Evolutionary conservation across 2,113 vertebrate genomes (phyloP), one percentile per base, ranked within the genome.

Genomic region (Neomonachus schauinslandi): DNA sequence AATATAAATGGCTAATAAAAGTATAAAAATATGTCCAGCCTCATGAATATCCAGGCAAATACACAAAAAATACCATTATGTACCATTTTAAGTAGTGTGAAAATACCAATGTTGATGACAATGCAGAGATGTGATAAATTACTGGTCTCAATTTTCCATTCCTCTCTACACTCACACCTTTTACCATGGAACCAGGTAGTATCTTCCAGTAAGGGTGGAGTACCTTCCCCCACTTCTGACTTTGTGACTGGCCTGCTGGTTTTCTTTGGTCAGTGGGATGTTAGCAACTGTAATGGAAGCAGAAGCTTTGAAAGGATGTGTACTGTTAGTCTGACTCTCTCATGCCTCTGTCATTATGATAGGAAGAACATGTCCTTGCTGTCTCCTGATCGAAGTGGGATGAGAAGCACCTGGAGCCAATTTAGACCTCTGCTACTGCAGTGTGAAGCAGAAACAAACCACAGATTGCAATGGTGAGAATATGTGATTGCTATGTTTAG

Each of bases 161-260:
- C 4, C 9, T 71, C 21, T 1, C 3, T 28, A 69, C 36, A 28
- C 1, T 1, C 2, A 16, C 1, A 14, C 8, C 4, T 86, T 31
- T 53, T 69, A 14, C 2, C 18, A 19, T 36, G 3, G 61, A 89
- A 61, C 1, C 9, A 49, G 76, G n/a, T 24, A 57, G 7, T 28
- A 55, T 22, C 33, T 91, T 4, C 36, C 21, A 53, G 10, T 24
- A 51, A 74, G 18, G 1, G 2, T n/a, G 15, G 24, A 76, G 11
- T 10, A 11, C 0, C 15, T 36, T 80, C 1, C 13, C n/a, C 13
- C n/a, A 4, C 1, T 88, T 36, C 21, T 71, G 2, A 82, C 39
- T 31, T 72, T 33, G 22, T 7, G 1, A 63, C 57, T 36, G 49
- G 12, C 1, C 13, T 33, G 7, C 4, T 57, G 18, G 11, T 8